phyloP scores from a whole-genome alignment of 2,113 vertebrate species.

The Nerophis lumbriciformis region DNA sequence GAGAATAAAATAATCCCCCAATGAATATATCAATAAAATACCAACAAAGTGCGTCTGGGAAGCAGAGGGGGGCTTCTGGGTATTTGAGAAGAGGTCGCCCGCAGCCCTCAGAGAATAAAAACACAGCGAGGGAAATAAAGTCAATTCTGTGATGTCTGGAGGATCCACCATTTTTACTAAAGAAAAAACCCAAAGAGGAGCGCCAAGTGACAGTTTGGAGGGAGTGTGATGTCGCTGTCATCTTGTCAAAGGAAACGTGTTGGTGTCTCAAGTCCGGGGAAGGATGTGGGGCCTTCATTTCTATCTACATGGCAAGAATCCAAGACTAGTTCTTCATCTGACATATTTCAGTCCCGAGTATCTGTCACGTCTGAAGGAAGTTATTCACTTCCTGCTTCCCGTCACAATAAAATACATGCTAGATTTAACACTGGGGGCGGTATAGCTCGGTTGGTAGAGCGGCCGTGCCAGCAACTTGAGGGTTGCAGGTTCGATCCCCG shows the following conservation, averaged over 20 bases:
- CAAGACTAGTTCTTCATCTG: slow-evolving; percentile 50
- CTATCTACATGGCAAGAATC: slow-evolving; percentile 57
- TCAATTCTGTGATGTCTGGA: slow-evolving; percentile 68
- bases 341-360: slow-evolving; percentile 30
- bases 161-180: slow-evolving; percentile 64
- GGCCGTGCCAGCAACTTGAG: no score
- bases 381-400: slow-evolving; percentile 4
- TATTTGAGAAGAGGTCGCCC: slow-evolving; percentile 38
- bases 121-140: slow-evolving; percentile 67
- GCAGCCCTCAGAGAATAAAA: slow-evolving; percentile 66
- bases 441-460: no score
- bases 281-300: slow-evolving; percentile 58
- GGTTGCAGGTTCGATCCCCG: no score
- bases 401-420: no score
- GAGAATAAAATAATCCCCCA: slow-evolving; percentile 64
- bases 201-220: slow-evolving; percentile 70
- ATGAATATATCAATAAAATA: slow-evolving; percentile 67
- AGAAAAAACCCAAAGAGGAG: slow-evolving; percentile 38
- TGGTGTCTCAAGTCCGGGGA: slow-evolving; percentile 62
- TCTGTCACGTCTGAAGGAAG: slow-evolving; percentile 10
- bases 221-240: slow-evolving; percentile 73
- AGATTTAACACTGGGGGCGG: no score
- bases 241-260: slow-evolving; percentile 68
- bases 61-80: slow-evolving; percentile 25
- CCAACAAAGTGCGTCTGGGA: slow-evolving; percentile 57